Evolutionary conservation across 1,140 invertebrate genomes (phyloP).

Genomic region (Zaprionus kolodkinae): DNA sequence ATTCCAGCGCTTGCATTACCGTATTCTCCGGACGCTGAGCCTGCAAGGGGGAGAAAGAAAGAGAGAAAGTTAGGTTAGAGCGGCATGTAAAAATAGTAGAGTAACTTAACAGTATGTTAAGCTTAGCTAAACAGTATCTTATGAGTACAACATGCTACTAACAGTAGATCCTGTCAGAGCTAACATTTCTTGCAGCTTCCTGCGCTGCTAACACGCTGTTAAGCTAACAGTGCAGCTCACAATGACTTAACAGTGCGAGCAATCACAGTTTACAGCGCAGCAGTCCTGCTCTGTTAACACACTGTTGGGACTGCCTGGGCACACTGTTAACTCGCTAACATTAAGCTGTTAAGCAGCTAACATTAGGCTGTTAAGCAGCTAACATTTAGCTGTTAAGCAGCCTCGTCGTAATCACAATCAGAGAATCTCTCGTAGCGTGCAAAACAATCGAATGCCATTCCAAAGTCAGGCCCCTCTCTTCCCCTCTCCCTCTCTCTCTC

Average conservation of each 20-base stretch:
- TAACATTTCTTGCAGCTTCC: too few relatives aligned
- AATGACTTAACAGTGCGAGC: background rate
- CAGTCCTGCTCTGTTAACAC: background rate
- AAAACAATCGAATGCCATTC: constrained; percentile 6
- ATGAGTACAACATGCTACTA: background rate
- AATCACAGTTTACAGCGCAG: background rate
- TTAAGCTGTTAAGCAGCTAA: background rate
- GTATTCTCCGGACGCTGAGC: constrained; percentile 95
- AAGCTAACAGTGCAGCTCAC: background rate
- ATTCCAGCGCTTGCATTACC: constrained; percentile 97
- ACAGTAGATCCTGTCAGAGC: background rate
- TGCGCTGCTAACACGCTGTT: too few relatives aligned
- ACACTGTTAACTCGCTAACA: background rate
- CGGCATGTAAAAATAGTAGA: too few relatives aligned
- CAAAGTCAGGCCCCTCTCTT: background rate
- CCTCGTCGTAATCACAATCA: background rate
- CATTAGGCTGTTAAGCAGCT: background rate
- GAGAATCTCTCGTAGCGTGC: background rate
- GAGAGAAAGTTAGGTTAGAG: background rate
- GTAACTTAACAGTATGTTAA: background rate
- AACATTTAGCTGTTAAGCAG: background rate
- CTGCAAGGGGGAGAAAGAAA: constrained; percentile 86
- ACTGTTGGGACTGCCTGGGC: background rate
- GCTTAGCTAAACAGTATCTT: background rate
- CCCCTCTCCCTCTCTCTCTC: background rate